A percentile compares a stretch with the other conserved stretches of the same genome.
These are phyloP conservation scores for Exocentrus adspersus DNA, from an alignment of 2,888 invertebrate genomes.

Conservation along the genomic window DNA sequence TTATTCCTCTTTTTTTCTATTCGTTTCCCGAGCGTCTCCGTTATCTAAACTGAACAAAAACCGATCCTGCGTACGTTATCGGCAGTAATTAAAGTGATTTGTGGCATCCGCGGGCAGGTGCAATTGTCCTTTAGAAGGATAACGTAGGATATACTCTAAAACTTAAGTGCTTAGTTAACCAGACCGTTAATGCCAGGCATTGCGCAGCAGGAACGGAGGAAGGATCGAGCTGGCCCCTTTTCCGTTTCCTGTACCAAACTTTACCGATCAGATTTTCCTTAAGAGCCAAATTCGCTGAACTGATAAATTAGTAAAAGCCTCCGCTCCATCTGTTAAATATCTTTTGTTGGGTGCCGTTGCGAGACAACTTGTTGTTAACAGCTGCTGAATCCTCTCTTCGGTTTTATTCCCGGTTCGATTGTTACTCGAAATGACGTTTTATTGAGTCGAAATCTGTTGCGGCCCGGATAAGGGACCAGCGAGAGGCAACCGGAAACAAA, in stretches of 20 bases:
- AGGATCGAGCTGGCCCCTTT: slow-evolving; percentile 27
- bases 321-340: background rate
- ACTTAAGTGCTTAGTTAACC: slow-evolving; percentile 45
- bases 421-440: background rate
- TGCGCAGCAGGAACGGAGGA: slow-evolving; percentile 1
- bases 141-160: slow-evolving; percentile 45
- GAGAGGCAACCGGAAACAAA: too few species aligned
- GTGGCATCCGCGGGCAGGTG: slow-evolving; percentile 55
- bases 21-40: background rate
- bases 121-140: slow-evolving; percentile 53
- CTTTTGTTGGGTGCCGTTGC: background rate
- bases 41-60: slow-evolving; percentile 19
- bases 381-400: slow-evolving; percentile 1
- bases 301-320: slow-evolving; percentile 45
- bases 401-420: slow-evolving; percentile 9
- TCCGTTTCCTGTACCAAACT: slow-evolving; percentile 46
- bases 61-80: slow-evolving; percentile 47
- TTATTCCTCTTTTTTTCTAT: background rate
- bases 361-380: slow-evolving; percentile 10
- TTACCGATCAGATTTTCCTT: slow-evolving; percentile 49
- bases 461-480: too few species aligned
- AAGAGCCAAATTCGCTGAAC: slow-evolving; percentile 43
- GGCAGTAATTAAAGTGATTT: slow-evolving; percentile 58
- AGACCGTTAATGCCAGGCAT: slow-evolving; percentile 30
- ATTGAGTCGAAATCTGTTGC: background rate